These are phyloP conservation scores for Nibea albiflora DNA, from an alignment of 2,113 vertebrate species.

Conservation along the genomic window DNA sequence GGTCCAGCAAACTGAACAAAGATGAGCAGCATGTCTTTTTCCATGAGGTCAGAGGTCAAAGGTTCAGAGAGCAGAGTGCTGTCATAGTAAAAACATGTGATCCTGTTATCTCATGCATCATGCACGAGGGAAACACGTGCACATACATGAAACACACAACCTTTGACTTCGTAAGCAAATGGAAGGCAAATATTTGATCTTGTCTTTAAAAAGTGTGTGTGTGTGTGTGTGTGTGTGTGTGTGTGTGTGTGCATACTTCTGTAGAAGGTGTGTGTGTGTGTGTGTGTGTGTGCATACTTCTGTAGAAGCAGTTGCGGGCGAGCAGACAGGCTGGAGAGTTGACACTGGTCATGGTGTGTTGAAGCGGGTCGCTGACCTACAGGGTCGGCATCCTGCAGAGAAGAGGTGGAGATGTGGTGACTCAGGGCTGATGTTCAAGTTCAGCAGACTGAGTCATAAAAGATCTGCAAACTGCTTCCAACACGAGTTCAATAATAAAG, in stretches of 20 bases:
- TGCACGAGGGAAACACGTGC: neutral
- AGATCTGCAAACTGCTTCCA: neutral
- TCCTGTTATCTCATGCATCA: too few species aligned
- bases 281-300: slow-evolving; percentile 61
- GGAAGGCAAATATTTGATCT: too few species aligned
- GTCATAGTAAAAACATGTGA: neutral
- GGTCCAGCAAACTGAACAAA: too few species aligned
- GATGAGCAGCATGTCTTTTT: neutral
- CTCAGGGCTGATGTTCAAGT: neutral
- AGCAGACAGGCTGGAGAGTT: slow-evolving; percentile 81
- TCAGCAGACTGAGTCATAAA: too few species aligned
- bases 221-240: neutral
- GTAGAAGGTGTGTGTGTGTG: slow-evolving; percentile 7
- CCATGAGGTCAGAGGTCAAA: neutral
- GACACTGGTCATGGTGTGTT: slow-evolving; percentile 75
- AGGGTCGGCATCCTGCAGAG: slow-evolving; percentile 33
- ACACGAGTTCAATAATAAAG: too few species aligned
- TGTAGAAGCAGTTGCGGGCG: slow-evolving; percentile 78
- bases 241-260: too few species aligned
- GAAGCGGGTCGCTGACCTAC: neutral
- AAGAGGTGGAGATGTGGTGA: neutral
- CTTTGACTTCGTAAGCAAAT: neutral
- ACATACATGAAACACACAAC: neutral
- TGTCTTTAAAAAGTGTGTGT: neutral
- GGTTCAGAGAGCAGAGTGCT: neutral